A percentile compares a stretch with the other conserved stretches of the same genome.
Conservation (phyloP, 2,888 invertebrate species). For the Tipula lateralis region DNA sequence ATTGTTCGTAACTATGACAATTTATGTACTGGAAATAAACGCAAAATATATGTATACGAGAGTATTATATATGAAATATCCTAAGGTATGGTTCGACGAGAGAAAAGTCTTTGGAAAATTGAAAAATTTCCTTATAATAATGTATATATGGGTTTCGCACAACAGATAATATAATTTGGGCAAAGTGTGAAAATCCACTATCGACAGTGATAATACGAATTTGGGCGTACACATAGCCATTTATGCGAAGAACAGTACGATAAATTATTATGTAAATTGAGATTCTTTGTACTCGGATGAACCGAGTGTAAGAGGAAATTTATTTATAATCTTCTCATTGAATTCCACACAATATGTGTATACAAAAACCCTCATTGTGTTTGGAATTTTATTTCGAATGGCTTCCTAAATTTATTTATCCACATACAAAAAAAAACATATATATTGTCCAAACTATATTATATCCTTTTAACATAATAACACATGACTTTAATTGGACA, state of each 20-base stretch:
- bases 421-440: not conserved
- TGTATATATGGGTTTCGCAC: not conserved
- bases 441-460: not conserved
- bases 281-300: not conserved
- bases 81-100: not conserved
- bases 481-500: not conserved
- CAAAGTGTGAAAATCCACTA: not conserved
- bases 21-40: not conserved
- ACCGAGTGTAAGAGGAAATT: not conserved
- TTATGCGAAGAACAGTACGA: not conserved
- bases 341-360: not conserved
- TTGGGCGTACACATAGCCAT: not conserved
- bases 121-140: not conserved
- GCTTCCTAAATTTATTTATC: not conserved
- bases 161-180: not conserved
- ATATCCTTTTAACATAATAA: not conserved
- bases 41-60: not conserved
- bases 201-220: not conserved
- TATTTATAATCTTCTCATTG: not conserved
- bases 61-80: not conserved
- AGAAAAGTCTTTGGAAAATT: not conserved
- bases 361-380: not conserved
- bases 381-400: not conserved
- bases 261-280: not conserved
- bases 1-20: conserved; percentile 7